Base-by-base conservation (phyloP, 1,140 invertebrate genomes). In the Vollenhovia emeryi region DNA sequence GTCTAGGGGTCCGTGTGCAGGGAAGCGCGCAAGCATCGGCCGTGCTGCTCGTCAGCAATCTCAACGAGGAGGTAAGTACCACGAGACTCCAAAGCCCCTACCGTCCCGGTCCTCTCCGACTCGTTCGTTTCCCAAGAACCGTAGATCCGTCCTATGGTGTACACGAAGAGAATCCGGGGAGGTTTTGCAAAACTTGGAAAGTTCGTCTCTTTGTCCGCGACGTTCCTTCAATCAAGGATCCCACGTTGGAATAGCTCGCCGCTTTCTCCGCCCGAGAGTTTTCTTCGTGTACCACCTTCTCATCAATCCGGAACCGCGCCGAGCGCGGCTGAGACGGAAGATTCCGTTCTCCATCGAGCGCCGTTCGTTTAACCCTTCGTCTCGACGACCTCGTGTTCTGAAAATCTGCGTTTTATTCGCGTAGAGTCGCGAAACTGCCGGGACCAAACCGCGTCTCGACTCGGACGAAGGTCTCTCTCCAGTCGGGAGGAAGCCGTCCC, bases 11-110 rank as follows among this genome's bases (percentile, higher is more conserved):
- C 59, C 93, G 96, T 86, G 94, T 96, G 85, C 93, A 95, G 87
- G 94, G 96, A 36, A 96, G 97, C 30, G 96, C 97, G 9, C 96
- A 95, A 68, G 95, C 96, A 0, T 97, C 97, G 40, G 98, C 97
- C 76, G 98, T 98, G 2, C 95, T 98, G 52, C 96, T 98, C 52
- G 98, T 98, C 90, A 98, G 97, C 94, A 98, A 98, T 95, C 96
- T 98, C 83, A 98, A 98, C 95, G 98, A 98, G 95, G 98, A 98
- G 97, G 98, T 98, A 95, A 95, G 95, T 95, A 90, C 64, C 15
- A 1, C 2, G 11, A 50, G 57, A 52, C 9, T 36, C 57, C 43
- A 0, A 48, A 40, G 27, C 3, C n/a, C 40, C 15, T 11, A 13
- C 18, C 27, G 18, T 33, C 2, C 9, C n/a, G 8, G 6, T 43